Conservation (phyloP, 2,888 invertebrate genomes). For the Tetheella fluctuosa region DNA sequence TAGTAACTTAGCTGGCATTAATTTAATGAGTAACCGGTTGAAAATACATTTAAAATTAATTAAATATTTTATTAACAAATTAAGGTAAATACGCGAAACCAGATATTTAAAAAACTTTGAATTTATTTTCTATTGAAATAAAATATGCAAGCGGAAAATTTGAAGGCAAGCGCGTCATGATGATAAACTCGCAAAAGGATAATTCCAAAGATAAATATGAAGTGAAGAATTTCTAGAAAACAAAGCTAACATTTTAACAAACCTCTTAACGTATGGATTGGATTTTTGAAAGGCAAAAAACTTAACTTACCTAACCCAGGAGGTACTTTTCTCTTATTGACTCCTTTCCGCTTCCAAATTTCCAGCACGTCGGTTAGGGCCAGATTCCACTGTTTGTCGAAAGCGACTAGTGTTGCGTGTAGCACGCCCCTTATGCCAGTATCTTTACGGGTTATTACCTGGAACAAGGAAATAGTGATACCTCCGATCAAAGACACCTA, state of each 20-base stretch:
- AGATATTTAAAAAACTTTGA: neutral
- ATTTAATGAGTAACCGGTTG: neutral
- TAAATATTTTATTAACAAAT: neutral
- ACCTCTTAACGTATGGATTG: no score
- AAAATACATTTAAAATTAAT: neutral
- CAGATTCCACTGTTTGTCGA: slow-evolving; percentile 97
- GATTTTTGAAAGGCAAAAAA: slow-evolving; percentile 12
- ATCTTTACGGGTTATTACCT: slow-evolving; percentile 90
- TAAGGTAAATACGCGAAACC: neutral
- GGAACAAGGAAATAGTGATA: slow-evolving; percentile 28
- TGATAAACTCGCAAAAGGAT: no score
- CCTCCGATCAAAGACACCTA: neutral
- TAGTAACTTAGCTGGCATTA: neutral
- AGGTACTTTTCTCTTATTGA: slow-evolving; percentile 84
- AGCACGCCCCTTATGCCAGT: slow-evolving; percentile 90
- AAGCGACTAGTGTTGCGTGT: slow-evolving; percentile 91
- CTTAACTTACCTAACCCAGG: slow-evolving; percentile 80
- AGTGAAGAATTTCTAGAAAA: no score
- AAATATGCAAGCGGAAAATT: neutral
- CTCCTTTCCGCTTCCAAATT: slow-evolving; percentile 87
- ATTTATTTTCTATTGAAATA: no score
- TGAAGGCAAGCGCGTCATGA: no score
- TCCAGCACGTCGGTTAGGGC: slow-evolving; percentile 93
- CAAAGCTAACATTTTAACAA: no score
- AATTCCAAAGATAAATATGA: no score